Percentiles rank a stretch among this genome's conserved stretches.
Conservation (phyloP, 2,113 vertebrate species). For the Puma concolor region DNA sequence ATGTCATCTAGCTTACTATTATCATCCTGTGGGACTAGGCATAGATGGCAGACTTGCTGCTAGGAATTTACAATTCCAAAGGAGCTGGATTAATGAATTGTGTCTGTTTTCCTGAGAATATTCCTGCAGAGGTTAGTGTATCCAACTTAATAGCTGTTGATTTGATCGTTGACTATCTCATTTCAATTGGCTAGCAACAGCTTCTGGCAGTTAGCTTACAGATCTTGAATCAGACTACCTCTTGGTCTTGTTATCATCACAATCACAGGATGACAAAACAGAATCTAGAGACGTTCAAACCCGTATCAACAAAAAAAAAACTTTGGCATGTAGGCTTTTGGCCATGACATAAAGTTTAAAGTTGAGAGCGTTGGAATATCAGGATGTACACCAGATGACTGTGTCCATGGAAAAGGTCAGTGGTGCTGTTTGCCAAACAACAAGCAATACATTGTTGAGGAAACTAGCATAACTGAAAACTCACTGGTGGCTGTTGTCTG, state of each 20-base stretch:
- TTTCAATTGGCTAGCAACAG: background rate
- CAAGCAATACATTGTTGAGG: background rate
- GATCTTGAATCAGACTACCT: background rate
- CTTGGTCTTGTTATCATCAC: background rate
- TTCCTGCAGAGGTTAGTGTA: background rate
- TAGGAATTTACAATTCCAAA: background rate
- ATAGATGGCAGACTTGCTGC: background rate
- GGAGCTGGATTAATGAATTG: background rate
- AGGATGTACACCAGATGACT: background rate
- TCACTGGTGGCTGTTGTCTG: background rate
- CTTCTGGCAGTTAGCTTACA: background rate
- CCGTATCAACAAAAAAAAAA: background rate
- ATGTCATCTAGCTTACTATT: background rate
- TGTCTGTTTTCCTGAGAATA: background rate
- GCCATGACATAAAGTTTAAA: background rate
- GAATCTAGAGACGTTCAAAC: background rate
- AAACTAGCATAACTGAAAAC: background rate
- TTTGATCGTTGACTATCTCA: background rate
- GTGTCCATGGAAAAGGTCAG: background rate
- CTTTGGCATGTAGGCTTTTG: background rate
- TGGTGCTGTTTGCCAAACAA: background rate
- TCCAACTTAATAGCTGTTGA: background rate
- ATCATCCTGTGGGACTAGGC: background rate
- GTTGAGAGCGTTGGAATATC: background rate
- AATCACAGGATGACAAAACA: background rate